These are phyloP conservation scores for Turritopsis dohrnii DNA, from an alignment of 30 jellyfish, hydroid and myxozoan species.

Conservation along the genomic window DNA sequence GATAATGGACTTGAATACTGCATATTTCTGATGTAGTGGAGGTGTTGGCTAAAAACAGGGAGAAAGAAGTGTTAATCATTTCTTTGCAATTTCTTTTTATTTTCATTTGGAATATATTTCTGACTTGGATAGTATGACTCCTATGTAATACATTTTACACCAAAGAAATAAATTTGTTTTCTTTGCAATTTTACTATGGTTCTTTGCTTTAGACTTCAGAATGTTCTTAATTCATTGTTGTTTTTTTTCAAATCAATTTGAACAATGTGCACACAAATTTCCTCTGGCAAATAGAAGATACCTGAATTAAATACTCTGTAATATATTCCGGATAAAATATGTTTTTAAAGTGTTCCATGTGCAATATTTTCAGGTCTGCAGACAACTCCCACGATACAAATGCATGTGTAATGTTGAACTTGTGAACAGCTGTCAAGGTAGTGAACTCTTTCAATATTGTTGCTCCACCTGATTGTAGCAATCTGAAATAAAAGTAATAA, in stretches of 20 bases:
- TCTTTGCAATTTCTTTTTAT: too few species aligned
- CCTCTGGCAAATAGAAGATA: not conserved
- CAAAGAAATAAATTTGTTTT: too few species aligned
- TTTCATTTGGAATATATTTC: too few species aligned
- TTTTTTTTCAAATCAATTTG: too few species aligned
- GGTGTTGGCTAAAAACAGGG: not conserved
- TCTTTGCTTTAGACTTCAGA: too few species aligned
- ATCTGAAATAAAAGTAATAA: conserved; percentile 17
- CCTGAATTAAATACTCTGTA: conserved; percentile 41
- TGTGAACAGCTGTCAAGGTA: conserved; percentile 5
- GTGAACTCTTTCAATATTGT: conserved; percentile 43
- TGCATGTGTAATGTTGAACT: conserved; percentile 24
- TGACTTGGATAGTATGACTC: too few species aligned
- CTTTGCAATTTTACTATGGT: too few species aligned
- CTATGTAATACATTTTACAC: too few species aligned
- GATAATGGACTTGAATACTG: not conserved
- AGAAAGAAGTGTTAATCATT: too few species aligned
- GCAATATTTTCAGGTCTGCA: conserved; percentile 21
- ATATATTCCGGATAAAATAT: conserved; percentile 19
- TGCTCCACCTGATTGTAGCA: conserved; percentile 71
- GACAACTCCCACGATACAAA: conserved; percentile 12
- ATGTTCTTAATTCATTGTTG: too few species aligned
- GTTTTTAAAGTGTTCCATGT: conserved; percentile 6
- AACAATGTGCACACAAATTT: too few species aligned
- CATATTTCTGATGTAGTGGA: not conserved